Evolutionary conservation across 2,797 vertebrate genomes (phyloP).

Genomic region (Macroramphosus scolopax): DNA sequence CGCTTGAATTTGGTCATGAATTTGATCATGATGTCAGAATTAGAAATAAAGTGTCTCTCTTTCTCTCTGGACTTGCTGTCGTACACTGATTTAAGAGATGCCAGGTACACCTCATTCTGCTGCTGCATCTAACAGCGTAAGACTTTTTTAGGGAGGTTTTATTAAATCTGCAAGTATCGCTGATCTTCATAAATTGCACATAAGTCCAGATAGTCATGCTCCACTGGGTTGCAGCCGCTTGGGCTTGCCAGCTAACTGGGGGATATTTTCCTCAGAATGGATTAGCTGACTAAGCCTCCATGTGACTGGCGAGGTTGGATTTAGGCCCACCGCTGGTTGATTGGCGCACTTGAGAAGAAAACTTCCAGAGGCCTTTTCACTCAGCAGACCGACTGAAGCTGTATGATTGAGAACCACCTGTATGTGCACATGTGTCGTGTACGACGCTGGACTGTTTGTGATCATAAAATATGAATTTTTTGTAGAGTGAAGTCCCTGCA

Average conservation of each 20-base stretch:
- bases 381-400: conserved; percentile 14
- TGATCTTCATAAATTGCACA: conserved; percentile 20
- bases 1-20: background rate
- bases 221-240: conserved; percentile 28
- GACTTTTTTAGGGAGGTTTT: conserved; percentile 15
- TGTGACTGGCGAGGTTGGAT: conserved; percentile 73
- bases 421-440: too few species aligned
- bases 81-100: background rate
- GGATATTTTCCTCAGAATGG: conserved; percentile 65
- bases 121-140: background rate
- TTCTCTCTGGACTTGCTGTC: too few species aligned
- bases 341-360: conserved; percentile 32
- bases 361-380: conserved; percentile 41
- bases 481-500: too few species aligned
- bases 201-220: conserved; percentile 20
- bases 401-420: background rate
- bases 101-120: too few species aligned
- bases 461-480: too few species aligned
- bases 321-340: conserved; percentile 52
- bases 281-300: conserved; percentile 76
- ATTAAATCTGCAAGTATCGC: conserved; percentile 3
- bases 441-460: too few species aligned
- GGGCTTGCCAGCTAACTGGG: conserved; percentile 51
- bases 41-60: conserved; percentile 7
- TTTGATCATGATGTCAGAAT: conserved; percentile 7